phyloP scores from a whole-genome alignment of 2,888 invertebrate species.

The Mythimna lalbum region DNA sequence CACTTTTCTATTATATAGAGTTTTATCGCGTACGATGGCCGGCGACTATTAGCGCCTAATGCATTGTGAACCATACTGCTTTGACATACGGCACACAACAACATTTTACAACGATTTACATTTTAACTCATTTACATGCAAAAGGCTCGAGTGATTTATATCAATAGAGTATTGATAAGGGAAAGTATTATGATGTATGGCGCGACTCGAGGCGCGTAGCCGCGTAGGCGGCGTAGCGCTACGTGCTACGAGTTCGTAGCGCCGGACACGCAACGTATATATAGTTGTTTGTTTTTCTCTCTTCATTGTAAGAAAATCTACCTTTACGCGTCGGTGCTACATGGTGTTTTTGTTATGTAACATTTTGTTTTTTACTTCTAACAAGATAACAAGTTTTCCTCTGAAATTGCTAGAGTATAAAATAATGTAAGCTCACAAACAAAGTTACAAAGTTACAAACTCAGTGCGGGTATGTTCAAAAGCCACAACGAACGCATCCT shows the following conservation, averaged over 20 bases:
- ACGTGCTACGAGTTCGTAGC: constrained; percentile 47
- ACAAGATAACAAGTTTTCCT: background rate
- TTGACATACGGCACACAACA: constrained; percentile 2
- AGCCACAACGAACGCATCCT: no score
- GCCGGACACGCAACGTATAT: constrained; percentile 22
- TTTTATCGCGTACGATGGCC: constrained; percentile 30
- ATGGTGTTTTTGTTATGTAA: background rate
- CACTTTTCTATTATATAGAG: constrained; percentile 37
- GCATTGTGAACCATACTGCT: constrained; percentile 30
- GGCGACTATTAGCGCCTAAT: background rate
- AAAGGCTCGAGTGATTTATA: constrained; percentile 55
- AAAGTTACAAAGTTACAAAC: no score
- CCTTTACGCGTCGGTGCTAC: background rate
- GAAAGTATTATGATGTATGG: constrained; percentile 51
- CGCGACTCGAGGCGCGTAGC: constrained; percentile 38
- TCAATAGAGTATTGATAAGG: constrained; percentile 62
- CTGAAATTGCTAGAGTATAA: background rate
- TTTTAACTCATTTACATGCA: constrained; percentile 39
- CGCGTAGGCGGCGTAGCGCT: constrained; percentile 56
- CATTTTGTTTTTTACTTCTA: background rate
- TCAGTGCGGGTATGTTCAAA: no score
- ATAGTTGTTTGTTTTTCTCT: constrained; percentile 6
- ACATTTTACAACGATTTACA: constrained; percentile 2
- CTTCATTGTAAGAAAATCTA: constrained; percentile 1
- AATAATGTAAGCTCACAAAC: background rate